Evolutionary conservation across 2,113 vertebrate genomes (phyloP).

Genomic region (Lycaon pictus): DNA sequence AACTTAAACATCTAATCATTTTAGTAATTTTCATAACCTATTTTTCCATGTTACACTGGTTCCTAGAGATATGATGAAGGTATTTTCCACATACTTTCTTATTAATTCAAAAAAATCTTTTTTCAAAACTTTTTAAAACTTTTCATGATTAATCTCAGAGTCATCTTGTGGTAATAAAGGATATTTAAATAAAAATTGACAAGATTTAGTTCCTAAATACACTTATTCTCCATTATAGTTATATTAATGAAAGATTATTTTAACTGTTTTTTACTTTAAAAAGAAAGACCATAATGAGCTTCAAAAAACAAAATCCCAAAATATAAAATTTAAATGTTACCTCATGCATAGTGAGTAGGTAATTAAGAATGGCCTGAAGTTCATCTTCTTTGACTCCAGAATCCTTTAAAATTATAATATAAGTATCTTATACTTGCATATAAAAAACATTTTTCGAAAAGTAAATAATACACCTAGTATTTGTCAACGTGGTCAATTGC

Average conservation of each 20-base stretch:
- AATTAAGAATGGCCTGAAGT: slow-evolving; percentile 98
- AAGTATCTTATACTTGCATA: slow-evolving; percentile 1
- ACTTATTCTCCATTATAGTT: slow-evolving; percentile 5
- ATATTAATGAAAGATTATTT: slow-evolving; percentile 22
- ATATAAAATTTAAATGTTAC: slow-evolving; percentile 86
- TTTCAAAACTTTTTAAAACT: slow-evolving; percentile 1
- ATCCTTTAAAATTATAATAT: slow-evolving; percentile 90
- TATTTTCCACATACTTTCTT: slow-evolving; percentile 63
- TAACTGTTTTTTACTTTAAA: not conserved
- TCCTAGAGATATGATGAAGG: slow-evolving; percentile 74
- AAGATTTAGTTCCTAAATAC: slow-evolving; percentile 37
- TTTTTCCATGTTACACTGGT: slow-evolving; percentile 77
- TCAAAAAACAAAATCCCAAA: slow-evolving; percentile 42
- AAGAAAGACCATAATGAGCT: not conserved
- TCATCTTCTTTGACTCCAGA: slow-evolving; percentile 97
- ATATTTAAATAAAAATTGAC: slow-evolving; percentile 16
- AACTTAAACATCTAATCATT: slow-evolving; percentile 73
- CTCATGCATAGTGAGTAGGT: slow-evolving; percentile 98
- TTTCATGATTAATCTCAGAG: slow-evolving; percentile 71
- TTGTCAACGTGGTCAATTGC: not conserved
- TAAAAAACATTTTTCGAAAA: slow-evolving; percentile 10
- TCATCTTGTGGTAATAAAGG: slow-evolving; percentile 73
- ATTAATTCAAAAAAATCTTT: slow-evolving; percentile 21
- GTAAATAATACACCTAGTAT: not conserved
- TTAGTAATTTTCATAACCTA: slow-evolving; percentile 75